Evolutionary conservation across 2,888 invertebrate genomes (phyloP).

Genomic region (Caenorhabditis sp.): DNA sequence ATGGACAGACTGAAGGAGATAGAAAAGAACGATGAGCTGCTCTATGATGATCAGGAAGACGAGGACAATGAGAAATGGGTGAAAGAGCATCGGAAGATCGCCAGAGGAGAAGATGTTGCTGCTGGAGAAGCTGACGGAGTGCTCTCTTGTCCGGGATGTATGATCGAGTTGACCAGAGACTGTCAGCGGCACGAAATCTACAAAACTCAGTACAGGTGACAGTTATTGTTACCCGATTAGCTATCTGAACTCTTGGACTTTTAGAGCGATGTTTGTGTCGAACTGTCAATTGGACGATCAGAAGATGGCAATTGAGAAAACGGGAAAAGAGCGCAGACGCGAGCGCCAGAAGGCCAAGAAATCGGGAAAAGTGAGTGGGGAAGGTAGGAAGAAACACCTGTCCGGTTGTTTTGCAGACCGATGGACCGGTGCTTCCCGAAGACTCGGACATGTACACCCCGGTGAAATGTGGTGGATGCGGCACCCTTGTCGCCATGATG

Average conservation of each 20-base stretch:
- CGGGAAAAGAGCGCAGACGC: slow-evolving; percentile 69
- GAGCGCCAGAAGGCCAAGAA: slow-evolving; percentile 76
- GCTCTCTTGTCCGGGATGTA: slow-evolving; percentile 86
- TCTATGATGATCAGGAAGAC: slow-evolving; percentile 86
- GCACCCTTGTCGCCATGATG: slow-evolving; percentile 83
- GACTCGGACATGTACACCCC: slow-evolving; percentile 84
- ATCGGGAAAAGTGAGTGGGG: slow-evolving; percentile 69
- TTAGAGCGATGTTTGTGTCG: slow-evolving; percentile 86
- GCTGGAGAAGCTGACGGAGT: slow-evolving; percentile 85
- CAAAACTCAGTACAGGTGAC: slow-evolving; percentile 85
- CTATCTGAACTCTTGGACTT: slow-evolving; percentile 7
- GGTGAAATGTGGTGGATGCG: slow-evolving; percentile 85
- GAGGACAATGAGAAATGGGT: slow-evolving; percentile 86
- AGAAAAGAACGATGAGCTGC: slow-evolving; percentile 62
- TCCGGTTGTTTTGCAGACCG: slow-evolving; percentile 42
- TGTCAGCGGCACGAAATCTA: slow-evolving; percentile 86
- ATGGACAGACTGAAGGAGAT: slow-evolving; percentile 65
- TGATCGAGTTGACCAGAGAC: slow-evolving; percentile 86
- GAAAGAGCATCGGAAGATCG: slow-evolving; percentile 83
- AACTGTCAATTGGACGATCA: slow-evolving; percentile 85
- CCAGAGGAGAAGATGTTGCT: slow-evolving; percentile 44
- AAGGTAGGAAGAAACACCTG: too few species aligned
- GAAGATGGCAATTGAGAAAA: slow-evolving; percentile 71
- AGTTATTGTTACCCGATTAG: background rate
- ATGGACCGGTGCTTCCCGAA: slow-evolving; percentile 85